Evolutionary conservation across 2,113 vertebrate genomes (phyloP).

Genomic region (Dasyprocta punctata): DNA sequence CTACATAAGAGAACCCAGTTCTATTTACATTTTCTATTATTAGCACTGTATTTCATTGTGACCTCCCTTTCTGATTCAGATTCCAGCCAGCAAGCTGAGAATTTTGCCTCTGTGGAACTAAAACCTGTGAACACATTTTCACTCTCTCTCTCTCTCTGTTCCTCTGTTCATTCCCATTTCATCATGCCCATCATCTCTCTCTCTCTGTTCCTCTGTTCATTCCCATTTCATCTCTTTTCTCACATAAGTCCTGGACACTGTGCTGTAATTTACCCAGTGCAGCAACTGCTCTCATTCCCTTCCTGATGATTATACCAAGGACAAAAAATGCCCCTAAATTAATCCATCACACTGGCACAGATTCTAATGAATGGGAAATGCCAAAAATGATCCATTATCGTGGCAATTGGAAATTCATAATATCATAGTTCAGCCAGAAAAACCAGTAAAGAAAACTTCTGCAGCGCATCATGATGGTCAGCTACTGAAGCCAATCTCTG

Average conservation of each 20-base stretch:
- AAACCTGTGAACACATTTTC: not conserved
- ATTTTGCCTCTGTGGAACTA: constrained; percentile 11
- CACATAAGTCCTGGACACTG: constrained; percentile 43
- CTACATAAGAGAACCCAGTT: not conserved
- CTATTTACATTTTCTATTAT: constrained; percentile 55
- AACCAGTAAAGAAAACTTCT: constrained; percentile 73
- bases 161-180: not conserved
- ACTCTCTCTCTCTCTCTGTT: not conserved
- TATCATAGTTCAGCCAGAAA: constrained; percentile 68
- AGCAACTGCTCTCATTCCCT: constrained; percentile 81
- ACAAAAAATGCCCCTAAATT: constrained; percentile 87
- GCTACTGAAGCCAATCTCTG: constrained; percentile 41
- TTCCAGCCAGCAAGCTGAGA: not conserved
- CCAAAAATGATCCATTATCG: constrained; percentile 86
- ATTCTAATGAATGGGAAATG: constrained; percentile 88
- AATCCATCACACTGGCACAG: constrained; percentile 87
- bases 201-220: not conserved
- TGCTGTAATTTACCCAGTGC: constrained; percentile 72
- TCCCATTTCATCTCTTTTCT: not conserved
- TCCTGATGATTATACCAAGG: constrained; percentile 84
- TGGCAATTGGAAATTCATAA: constrained; percentile 81
- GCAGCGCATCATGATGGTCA: constrained; percentile 26
- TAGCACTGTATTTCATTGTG: constrained; percentile 6
- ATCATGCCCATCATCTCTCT: too few species aligned
- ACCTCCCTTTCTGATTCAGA: not conserved